Percentiles rank a stretch among this genome's conserved stretches.
Evolutionary conservation across 2,888 invertebrate species (phyloP).

Genomic region (Luperina nickerlii): DNA sequence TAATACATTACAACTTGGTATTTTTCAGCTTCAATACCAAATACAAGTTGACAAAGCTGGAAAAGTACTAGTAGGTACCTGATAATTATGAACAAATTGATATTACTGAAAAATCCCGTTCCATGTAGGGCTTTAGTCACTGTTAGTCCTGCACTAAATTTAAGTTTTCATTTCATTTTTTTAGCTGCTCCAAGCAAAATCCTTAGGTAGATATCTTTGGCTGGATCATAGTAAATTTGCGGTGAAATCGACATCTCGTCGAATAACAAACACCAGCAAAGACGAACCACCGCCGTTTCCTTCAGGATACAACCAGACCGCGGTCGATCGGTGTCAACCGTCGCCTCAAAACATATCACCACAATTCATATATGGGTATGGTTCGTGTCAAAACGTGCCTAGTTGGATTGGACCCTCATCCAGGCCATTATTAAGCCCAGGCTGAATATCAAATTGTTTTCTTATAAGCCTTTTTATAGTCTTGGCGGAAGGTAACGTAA

Average conservation of each 20-base stretch:
- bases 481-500: constrained; percentile 9
- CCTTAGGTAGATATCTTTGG: background rate
- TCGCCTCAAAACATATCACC: background rate
- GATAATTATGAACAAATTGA: background rate
- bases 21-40: background rate
- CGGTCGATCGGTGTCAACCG: too few relatives aligned
- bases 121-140: background rate
- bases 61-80: background rate
- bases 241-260: background rate
- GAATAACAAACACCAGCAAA: background rate
- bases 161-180: background rate
- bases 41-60: background rate
- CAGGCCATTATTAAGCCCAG: background rate
- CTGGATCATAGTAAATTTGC: background rate
- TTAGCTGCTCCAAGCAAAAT: background rate
- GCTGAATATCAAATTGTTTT: background rate
- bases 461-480: background rate
- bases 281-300: background rate
- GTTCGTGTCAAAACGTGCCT: background rate
- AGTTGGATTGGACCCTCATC: background rate
- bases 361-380: background rate
- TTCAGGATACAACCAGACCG: constrained; percentile 1
- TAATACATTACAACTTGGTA: background rate
- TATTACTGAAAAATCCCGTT: background rate
- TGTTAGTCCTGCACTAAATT: background rate